phyloP scores from a whole-genome alignment of 2,113 vertebrate genomes.

The Bungarus multicinctus region DNA sequence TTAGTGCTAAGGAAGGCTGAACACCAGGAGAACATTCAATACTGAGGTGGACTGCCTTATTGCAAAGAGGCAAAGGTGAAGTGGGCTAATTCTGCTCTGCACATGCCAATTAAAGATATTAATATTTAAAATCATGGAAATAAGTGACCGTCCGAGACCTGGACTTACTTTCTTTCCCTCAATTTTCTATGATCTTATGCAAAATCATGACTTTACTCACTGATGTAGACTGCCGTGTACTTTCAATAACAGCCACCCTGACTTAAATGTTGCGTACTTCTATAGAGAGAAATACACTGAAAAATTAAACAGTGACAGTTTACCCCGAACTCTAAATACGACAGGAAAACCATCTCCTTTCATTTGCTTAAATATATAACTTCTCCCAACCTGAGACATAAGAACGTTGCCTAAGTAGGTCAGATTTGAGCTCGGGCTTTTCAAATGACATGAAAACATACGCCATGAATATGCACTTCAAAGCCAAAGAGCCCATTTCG shows the following conservation, averaged over 20 bases:
- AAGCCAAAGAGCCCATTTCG: slow-evolving; percentile 66
- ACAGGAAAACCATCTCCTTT: slow-evolving; percentile 64
- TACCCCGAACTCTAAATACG: slow-evolving; percentile 66
- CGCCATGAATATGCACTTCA: slow-evolving; percentile 71
- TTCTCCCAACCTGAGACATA: slow-evolving; percentile 67
- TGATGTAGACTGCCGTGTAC: slow-evolving; percentile 66
- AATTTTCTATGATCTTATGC: slow-evolving; percentile 15
- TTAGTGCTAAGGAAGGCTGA: neutral
- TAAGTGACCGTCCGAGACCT: neutral
- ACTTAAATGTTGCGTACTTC: slow-evolving; percentile 68
- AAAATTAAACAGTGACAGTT: slow-evolving; percentile 69
- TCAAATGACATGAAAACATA: slow-evolving; percentile 74
- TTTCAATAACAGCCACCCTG: slow-evolving; percentile 20
- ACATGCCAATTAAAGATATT: neutral
- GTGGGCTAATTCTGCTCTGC: neutral
- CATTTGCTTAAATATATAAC: slow-evolving; percentile 74
- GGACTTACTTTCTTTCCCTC: slow-evolving; percentile 26
- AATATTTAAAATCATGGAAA: neutral
- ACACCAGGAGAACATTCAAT: neutral
- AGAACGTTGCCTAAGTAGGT: slow-evolving; percentile 76
- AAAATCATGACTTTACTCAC: slow-evolving; percentile 57
- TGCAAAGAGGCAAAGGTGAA: neutral
- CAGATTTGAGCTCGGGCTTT: slow-evolving; percentile 73
- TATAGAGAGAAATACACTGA: slow-evolving; percentile 67
- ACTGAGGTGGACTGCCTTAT: neutral